Evolutionary conservation across 2,888 invertebrate species (phyloP).

Genomic region (Andrena bucephala): DNA sequence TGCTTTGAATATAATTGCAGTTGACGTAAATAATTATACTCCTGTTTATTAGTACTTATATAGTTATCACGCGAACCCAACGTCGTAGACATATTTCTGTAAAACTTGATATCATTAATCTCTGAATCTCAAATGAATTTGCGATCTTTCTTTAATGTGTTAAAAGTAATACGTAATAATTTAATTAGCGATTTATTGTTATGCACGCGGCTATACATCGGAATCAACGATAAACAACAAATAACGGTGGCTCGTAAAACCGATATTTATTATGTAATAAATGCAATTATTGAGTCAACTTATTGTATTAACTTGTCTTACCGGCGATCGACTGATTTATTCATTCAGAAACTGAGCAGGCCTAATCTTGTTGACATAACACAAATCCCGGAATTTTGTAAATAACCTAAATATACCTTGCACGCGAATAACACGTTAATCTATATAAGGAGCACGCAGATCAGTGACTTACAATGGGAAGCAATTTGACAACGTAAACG

Average conservation of each 20-base stretch:
- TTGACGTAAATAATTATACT: too few species aligned
- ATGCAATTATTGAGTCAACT: neutral
- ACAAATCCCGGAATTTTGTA: neutral
- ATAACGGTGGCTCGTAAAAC: neutral
- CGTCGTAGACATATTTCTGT: too few species aligned
- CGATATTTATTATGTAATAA: slow-evolving; percentile 6
- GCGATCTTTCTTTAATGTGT: too few species aligned
- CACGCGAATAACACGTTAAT: slow-evolving; percentile 21
- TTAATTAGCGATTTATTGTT: neutral
- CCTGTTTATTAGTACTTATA: too few species aligned
- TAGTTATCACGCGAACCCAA: too few species aligned
- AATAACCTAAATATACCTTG: slow-evolving; percentile 16
- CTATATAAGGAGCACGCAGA: slow-evolving; percentile 29
- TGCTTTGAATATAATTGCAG: too few species aligned
- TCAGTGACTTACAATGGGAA: neutral
- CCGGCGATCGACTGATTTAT: neutral
- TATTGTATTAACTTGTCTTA: neutral
- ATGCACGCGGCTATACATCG: neutral
- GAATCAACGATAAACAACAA: neutral
- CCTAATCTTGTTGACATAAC: neutral
- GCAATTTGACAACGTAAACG: neutral
- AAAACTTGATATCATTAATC: too few species aligned
- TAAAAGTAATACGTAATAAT: neutral
- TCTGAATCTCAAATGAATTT: too few species aligned
- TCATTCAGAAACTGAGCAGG: neutral